phyloP scores from a whole-genome alignment of 2,888 invertebrate species.

The Eupithecia centaureata region DNA sequence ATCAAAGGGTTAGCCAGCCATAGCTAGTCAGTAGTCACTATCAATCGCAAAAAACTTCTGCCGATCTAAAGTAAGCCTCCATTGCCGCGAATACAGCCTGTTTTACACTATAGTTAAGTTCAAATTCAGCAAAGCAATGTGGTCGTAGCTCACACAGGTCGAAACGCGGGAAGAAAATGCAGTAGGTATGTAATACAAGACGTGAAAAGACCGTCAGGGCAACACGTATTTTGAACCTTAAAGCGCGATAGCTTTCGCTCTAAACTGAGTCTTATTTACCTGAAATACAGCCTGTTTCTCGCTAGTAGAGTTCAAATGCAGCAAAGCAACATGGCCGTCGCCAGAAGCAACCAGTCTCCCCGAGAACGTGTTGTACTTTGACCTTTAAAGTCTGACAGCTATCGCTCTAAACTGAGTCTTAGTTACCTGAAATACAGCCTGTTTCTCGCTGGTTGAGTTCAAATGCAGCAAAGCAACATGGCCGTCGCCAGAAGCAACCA shows the following conservation, averaged over 20 bases:
- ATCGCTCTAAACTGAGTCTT: slow-evolving; percentile 60
- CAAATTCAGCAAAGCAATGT: slow-evolving; percentile 94
- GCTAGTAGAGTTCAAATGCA: slow-evolving; percentile 87
- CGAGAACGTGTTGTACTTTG: slow-evolving; percentile 94
- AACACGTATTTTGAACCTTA: slow-evolving; percentile 92
- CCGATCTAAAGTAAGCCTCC: too few species aligned
- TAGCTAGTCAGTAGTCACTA: slow-evolving; percentile 9
- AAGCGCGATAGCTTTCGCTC: slow-evolving; percentile 91
- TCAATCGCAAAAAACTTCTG: background rate
- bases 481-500: slow-evolving; percentile 91
- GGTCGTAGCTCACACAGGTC: too few species aligned
- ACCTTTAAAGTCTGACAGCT: slow-evolving; percentile 94
- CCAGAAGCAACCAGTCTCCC: slow-evolving; percentile 91
- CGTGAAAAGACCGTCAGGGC: too few species aligned
- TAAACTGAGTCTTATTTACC: too few species aligned
- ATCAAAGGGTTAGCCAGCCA: background rate
- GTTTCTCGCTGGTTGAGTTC: slow-evolving; percentile 67
- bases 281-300: too few species aligned
- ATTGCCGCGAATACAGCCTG: too few species aligned
- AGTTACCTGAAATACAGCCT: slow-evolving; percentile 2
- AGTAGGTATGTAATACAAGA: too few species aligned
- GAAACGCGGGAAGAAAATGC: too few species aligned
- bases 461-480: slow-evolving; percentile 95
- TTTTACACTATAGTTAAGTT: slow-evolving; percentile 60
- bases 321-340: slow-evolving; percentile 90